A percentile compares a stretch with the other conserved stretches of the same genome.
Evolutionary conservation across 2,113 vertebrate genomes (phyloP).

Genomic region (Bungarus multicinctus): DNA sequence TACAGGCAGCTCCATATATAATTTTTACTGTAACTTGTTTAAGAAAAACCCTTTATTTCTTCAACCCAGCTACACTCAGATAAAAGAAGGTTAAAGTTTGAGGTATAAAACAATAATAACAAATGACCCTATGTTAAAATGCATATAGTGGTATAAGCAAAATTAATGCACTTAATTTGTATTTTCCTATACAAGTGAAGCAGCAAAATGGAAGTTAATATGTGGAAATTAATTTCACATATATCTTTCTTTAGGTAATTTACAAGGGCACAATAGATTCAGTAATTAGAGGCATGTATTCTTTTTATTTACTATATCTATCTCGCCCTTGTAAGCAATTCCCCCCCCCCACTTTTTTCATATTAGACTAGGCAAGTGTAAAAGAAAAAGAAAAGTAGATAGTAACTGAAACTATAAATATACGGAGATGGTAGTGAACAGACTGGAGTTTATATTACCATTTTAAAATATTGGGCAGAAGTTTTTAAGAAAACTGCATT

Average conservation of each 20-base stretch:
- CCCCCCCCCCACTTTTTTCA: neutral
- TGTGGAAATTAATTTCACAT: conserved; percentile 46
- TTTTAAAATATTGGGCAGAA: conserved; percentile 42
- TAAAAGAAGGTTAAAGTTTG: neutral
- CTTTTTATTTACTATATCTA: conserved; percentile 46
- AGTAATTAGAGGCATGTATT: conserved; percentile 44
- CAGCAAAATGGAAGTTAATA: conserved; percentile 49
- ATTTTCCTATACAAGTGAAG: conserved; percentile 36
- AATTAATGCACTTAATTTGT: conserved; percentile 38
- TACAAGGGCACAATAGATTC: conserved; percentile 49
- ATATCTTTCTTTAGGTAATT: conserved; percentile 50
- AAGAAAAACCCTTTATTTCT: neutral
- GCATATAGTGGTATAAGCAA: conserved; percentile 33
- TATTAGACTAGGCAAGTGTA: neutral
- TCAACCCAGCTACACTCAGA: neutral
- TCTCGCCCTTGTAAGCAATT: conserved; percentile 43
- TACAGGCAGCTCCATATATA: neutral
- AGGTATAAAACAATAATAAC: neutral
- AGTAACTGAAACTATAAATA: conserved; percentile 21
- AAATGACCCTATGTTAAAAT: conserved; percentile 2
- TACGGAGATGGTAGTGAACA: neutral
- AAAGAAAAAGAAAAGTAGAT: conserved; percentile 43
- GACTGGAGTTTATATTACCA: conserved; percentile 36
- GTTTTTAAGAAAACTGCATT: conserved; percentile 42
- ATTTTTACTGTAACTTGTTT: conserved; percentile 36